Percentiles rank a stretch among this genome's conserved stretches.
These are phyloP conservation scores for Paracentrotus lividus DNA, from an alignment of 53 echinoderm and acorn worm genomes.

Conservation along the genomic window DNA sequence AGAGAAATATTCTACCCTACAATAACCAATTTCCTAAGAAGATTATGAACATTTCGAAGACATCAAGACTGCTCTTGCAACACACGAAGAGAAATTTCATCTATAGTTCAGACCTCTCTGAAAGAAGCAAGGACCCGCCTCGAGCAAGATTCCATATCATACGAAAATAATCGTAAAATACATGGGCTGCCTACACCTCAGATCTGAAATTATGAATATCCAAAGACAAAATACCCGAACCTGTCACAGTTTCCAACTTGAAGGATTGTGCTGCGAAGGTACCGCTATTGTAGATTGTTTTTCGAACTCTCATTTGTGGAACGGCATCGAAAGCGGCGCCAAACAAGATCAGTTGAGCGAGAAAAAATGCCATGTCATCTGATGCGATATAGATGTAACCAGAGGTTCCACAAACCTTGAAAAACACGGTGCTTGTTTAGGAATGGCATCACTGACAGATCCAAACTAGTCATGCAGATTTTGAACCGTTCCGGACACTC, in stretches of 20 bases:
- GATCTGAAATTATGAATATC: conserved; percentile 69
- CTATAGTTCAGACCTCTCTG: conserved; percentile 56
- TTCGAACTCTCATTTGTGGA: conserved; percentile 60
- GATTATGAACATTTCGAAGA: neutral
- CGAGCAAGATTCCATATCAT: conserved; percentile 42
- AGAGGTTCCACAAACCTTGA: conserved; percentile 79
- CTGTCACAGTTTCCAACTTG: conserved; percentile 73
- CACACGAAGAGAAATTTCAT: conserved; percentile 67
- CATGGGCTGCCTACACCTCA: conserved; percentile 80
- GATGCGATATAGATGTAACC: conserved; percentile 72
- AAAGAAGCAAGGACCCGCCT: conserved; percentile 66
- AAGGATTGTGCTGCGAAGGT: conserved; percentile 75
- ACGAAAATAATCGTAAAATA: conserved; percentile 66
- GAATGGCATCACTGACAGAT: conserved; percentile 80
- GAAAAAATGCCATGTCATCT: conserved; percentile 70
- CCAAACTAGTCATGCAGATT: conserved; percentile 70
- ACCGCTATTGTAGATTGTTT: conserved; percentile 76
- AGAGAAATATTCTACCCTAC: neutral
- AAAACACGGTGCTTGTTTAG: conserved; percentile 77
- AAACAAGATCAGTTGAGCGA: conserved; percentile 53
- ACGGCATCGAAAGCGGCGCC: neutral
- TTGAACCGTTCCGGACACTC: conserved; percentile 79
- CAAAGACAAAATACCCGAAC: conserved; percentile 74
- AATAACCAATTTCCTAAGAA: neutral
- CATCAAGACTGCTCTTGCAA: neutral